These are phyloP conservation scores for Otus sunia DNA, from an alignment of 2,113 vertebrate genomes.

Conservation along the genomic window DNA sequence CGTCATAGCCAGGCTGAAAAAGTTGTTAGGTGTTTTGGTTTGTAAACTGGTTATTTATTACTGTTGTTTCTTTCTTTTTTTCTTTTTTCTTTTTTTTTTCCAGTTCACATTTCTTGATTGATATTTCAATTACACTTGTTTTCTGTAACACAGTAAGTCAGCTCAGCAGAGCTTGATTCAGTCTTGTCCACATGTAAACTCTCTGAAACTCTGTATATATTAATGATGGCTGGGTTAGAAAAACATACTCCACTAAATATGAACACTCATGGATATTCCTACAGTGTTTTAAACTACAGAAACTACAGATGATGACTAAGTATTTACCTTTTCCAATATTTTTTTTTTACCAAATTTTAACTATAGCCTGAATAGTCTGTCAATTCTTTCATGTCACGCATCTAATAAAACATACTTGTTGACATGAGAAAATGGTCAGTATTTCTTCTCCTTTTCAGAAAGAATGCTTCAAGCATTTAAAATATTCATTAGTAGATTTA, in stretches of 20 bases:
- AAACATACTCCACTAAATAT: neutral
- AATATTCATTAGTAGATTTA: neutral
- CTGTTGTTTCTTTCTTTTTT: neutral
- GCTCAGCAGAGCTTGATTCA: neutral
- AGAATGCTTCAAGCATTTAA: neutral
- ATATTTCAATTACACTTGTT: neutral
- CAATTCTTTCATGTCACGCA: neutral
- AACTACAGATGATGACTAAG: neutral
- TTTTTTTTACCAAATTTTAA: neutral
- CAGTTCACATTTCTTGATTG: neutral
- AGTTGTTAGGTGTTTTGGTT: neutral
- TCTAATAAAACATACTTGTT: neutral
- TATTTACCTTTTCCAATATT: neutral
- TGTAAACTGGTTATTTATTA: rapidly evolving
- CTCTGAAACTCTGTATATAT: neutral
- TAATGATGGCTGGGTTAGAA: neutral
- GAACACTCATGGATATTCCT: neutral
- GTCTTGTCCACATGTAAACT: neutral
- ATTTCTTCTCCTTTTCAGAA: neutral
- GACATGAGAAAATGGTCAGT: neutral
- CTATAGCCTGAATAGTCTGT: neutral
- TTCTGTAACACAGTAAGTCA: neutral
- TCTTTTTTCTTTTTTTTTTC: too few relatives aligned
- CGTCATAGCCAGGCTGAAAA: neutral
- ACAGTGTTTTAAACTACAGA: neutral